Base-by-base conservation (phyloP, 2,888 invertebrate species). In the Caenorhabditis wallacei region DNA sequence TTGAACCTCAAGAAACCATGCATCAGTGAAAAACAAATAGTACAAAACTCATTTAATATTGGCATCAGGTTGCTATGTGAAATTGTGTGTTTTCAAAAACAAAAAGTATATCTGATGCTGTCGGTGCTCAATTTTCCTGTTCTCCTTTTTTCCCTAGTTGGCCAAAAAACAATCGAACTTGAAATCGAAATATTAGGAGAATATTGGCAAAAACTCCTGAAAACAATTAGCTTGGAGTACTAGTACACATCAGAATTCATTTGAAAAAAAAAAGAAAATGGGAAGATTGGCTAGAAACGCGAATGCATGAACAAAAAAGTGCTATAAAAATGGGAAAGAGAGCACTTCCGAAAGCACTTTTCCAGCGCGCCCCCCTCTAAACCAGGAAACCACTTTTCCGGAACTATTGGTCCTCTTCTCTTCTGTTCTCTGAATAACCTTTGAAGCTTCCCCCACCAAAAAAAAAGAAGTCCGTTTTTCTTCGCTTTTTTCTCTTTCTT, bases 391-490 rank as follows among this genome's bases (percentile, higher is more conserved):
- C 72, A 63, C 63, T 43, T 18, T n/a, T 51, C 63, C 63, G 59
- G 51, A 71, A 59, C 71, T 59, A 5, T 16, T 4, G 10, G 46
- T 30, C 26, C 26, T 16, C 54, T 10, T 40, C 13, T 8, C 51
- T 48, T 53, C 51, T 53, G 72, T 72, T 72, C 72, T 63, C 30
- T 72, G 72, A 63, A 72, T 72, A 72, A 63, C 61, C 72, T 72
- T 54, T 72, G 72, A 43, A 54, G 43, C 72, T 63, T 53, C 40
- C 3, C 51, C 22, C 18, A 59, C 30, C 43, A 16, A 13, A 18
- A 37, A 3, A 16, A 11, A 3, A 54, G 54, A 18, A 26, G 30
- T 64, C 35, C 13, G 24, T 22, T 13, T n/a, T n/a, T n/a, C n/a
- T n/a, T n/a, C n/a, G n/a, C n/a, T n/a, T n/a, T n/a, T n/a, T n/a